A percentile compares a stretch with the other conserved stretches of the same genome.
These are phyloP conservation scores for Acanthosoma haemorrhoidale DNA, from an alignment of 2,888 invertebrate genomes.

Conservation along the genomic window DNA sequence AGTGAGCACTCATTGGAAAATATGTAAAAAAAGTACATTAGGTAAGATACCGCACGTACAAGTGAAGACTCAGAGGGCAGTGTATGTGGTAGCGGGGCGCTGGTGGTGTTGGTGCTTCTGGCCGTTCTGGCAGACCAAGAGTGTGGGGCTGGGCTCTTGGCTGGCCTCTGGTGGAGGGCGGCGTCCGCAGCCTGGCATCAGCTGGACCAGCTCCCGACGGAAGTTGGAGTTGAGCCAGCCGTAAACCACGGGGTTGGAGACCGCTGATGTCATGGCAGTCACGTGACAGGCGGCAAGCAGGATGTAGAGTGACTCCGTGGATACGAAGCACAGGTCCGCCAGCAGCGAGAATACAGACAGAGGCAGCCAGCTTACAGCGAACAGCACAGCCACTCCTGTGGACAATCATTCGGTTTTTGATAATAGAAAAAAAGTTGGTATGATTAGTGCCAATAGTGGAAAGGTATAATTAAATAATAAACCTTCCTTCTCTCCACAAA, in stretches of 20 bases:
- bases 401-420: no score
- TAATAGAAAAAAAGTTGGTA: no score
- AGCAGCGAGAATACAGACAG: constrained; percentile 52
- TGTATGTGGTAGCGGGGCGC: constrained; percentile 33
- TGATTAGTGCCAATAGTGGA: no score
- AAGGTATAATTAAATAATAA: no score
- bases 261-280: constrained; percentile 54
- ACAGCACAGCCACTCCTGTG: constrained; percentile 47
- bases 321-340: constrained; percentile 45
- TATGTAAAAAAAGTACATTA: no score
- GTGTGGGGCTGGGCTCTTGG: constrained; percentile 33
- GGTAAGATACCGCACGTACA: no score
- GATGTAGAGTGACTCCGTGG: constrained; percentile 45
- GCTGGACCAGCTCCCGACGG: constrained; percentile 48
- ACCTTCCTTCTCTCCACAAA: no score
- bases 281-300: constrained; percentile 52
- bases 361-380: constrained; percentile 56
- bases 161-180: constrained; percentile 11
- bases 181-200: constrained; percentile 38
- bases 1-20: no score
- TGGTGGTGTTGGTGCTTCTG: constrained; percentile 30
- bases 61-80: constrained; percentile 30
- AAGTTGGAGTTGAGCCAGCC: constrained; percentile 59
- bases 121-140: constrained; percentile 35
- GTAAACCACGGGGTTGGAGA: constrained; percentile 56